Evolutionary conservation across 2,888 invertebrate species (phyloP), one percentile per base, ranked within the genome.

Genomic region (Xylophagus ater): DNA sequence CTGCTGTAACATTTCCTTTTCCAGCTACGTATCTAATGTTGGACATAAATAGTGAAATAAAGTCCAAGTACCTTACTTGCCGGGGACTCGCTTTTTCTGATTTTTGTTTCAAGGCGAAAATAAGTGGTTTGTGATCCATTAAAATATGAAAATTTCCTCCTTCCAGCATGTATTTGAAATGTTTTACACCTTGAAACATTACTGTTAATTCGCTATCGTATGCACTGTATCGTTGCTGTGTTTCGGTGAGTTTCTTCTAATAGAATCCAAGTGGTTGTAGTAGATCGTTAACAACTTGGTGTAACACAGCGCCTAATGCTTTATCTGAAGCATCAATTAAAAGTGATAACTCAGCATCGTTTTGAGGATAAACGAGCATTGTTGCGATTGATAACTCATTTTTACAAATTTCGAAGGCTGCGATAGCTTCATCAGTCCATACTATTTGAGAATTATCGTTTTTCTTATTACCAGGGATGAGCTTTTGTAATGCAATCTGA

Each of bases 141-240:
- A 23, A 43, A 1, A 50, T 47, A 2, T 17, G 23, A 20, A 46
- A 51, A 7, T 32, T n/a, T n/a, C 43, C 36, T 6, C 41, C 46
- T 21, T 50, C 47, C 6, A 48, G 13, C 23, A 45, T 42, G 38
- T 47, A 47, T 20, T 42, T 45, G 31, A 49, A 50, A 34, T 49
- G 47, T 30, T 53, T 53, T 0, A 64, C 48, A 1, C 57, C 52
- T 21, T 51, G 43, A 37, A 60, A 64, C 3, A 58, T 55, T 0
- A 59, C 62, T 3, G 60, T 45, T 0, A 66, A 51, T 45, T 64
- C 60, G 2, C 59, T 21, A 41, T 66, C 62, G 42, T 60, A 63
- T 0, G 47, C 37, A 13, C 42, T 40, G 17, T 60, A 63, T 3
- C 55, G 56, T 13, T 32, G 39, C 40, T 64, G 53, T 0, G 57